A percentile compares a stretch with the other conserved stretches of the same genome.
Conservation (phyloP, 2,888 invertebrate genomes). For the Perithous albicinctus region DNA sequence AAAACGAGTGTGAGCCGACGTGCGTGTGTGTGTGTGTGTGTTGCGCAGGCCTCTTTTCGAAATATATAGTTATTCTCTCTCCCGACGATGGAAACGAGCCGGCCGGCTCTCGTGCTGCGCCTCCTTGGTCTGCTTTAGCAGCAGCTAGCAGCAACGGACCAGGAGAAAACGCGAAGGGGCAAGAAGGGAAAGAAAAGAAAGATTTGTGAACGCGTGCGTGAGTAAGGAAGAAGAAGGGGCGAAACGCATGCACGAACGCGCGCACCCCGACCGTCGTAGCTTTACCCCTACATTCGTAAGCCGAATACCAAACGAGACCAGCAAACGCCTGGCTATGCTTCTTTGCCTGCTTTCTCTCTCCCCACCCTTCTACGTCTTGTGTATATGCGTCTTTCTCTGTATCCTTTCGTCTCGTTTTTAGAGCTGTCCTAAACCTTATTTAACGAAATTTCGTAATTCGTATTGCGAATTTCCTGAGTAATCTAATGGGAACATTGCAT, state of each 20-base stretch:
- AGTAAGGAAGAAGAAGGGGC: slow-evolving; percentile 48
- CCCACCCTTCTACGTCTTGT: background rate
- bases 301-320: slow-evolving; percentile 72
- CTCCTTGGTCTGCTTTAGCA: slow-evolving; percentile 45
- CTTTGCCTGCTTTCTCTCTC: background rate
- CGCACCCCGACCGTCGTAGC: slow-evolving; percentile 55
- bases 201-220: slow-evolving; percentile 57
- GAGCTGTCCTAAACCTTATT: background rate
- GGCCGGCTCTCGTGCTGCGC: slow-evolving; percentile 65
- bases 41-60: slow-evolving; percentile 41
- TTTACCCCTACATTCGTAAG: slow-evolving; percentile 71
- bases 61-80: slow-evolving; percentile 37
- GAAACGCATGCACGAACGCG: slow-evolving; percentile 66
- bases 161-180: slow-evolving; percentile 53
- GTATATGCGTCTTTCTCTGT: background rate
- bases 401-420: background rate
- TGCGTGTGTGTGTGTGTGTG: slow-evolving; percentile 25
- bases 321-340: slow-evolving; percentile 34
- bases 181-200: slow-evolving; percentile 45
- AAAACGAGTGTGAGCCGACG: slow-evolving; percentile 44
- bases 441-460: background rate
- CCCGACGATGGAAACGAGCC: slow-evolving; percentile 62
- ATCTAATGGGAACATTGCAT: no score
- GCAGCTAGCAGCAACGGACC: slow-evolving; percentile 18
- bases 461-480: background rate